Percentiles rank a stretch among this genome's conserved stretches.
Evolutionary conservation across 2,888 invertebrate genomes (phyloP).

Genomic region (Rhynchonema sp.): DNA sequence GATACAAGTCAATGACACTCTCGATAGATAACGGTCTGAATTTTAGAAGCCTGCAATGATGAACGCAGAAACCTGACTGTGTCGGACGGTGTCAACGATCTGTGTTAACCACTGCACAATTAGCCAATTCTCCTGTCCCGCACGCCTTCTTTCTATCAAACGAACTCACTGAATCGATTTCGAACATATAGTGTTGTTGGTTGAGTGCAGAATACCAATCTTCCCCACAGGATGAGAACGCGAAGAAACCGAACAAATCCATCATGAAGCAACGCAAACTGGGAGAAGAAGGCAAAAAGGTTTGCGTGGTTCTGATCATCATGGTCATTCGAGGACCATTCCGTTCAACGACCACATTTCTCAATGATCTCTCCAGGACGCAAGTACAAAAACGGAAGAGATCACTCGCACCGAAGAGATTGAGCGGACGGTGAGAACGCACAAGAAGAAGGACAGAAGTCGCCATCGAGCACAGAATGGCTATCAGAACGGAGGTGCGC

Average conservation of each 20-base stretch:
- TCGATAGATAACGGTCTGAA: too few species aligned
- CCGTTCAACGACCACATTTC: not conserved
- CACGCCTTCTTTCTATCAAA: too few species aligned
- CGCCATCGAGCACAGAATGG: not conserved
- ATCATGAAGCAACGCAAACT: constrained; percentile 21
- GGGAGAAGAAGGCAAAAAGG: constrained; percentile 10
- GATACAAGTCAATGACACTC: too few species aligned
- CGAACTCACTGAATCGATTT: too few species aligned
- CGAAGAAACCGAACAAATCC: constrained; percentile 11
- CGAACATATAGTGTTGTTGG: too few species aligned
- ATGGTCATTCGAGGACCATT: not conserved
- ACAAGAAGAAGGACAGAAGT: not conserved
- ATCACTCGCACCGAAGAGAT: constrained; percentile 7
- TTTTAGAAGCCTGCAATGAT: too few species aligned
- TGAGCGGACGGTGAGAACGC: constrained; percentile 4
- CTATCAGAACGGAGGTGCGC: not conserved
- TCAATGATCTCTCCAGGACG: not conserved
- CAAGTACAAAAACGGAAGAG: constrained; percentile 4
- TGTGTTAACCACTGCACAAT: too few species aligned
- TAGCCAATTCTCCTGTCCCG: too few species aligned
- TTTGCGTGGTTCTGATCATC: not conserved
- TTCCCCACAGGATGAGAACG: constrained; percentile 18
- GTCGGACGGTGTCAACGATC: too few species aligned
- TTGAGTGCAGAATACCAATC: too few species aligned
- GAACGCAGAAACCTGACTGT: too few species aligned